phyloP scores from a whole-genome alignment of 2,797 vertebrate genomes.

The Chiropotes sagulatus region DNA sequence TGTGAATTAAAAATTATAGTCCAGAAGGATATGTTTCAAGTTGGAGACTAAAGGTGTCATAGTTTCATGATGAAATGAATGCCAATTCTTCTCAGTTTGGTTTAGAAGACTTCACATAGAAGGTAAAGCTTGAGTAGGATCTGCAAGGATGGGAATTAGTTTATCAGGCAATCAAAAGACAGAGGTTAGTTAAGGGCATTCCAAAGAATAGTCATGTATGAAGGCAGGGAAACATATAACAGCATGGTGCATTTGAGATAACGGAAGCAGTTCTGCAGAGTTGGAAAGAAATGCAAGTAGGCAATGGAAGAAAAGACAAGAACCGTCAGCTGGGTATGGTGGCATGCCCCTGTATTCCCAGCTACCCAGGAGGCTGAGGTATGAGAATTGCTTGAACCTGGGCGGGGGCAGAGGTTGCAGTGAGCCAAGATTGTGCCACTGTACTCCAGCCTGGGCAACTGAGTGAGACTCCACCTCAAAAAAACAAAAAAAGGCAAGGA shows the following conservation, averaged over 20 bases:
- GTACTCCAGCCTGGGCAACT: background rate
- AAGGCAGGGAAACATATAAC: background rate
- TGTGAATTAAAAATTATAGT: background rate
- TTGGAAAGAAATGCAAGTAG: background rate
- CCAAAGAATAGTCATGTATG: background rate
- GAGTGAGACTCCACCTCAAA: background rate
- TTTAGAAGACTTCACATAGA: background rate
- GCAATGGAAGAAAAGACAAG: background rate
- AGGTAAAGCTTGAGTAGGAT: background rate
- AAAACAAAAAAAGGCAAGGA: background rate
- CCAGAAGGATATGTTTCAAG: background rate
- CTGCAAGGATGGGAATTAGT: background rate
- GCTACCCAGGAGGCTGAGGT: background rate
- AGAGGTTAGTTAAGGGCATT: background rate
- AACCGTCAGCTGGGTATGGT: background rate
- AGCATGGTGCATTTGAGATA: background rate
- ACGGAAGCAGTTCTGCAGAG: background rate
- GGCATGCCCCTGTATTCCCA: background rate
- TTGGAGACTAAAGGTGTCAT: background rate
- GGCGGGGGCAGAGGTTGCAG: background rate
- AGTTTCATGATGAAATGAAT: background rate
- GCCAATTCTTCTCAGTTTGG: background rate
- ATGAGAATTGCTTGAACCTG: background rate
- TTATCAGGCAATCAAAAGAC: background rate
- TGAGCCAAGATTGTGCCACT: background rate